Base-by-base conservation (phyloP, 1,140 invertebrate genomes). In the Callitettix versicolor region DNA sequence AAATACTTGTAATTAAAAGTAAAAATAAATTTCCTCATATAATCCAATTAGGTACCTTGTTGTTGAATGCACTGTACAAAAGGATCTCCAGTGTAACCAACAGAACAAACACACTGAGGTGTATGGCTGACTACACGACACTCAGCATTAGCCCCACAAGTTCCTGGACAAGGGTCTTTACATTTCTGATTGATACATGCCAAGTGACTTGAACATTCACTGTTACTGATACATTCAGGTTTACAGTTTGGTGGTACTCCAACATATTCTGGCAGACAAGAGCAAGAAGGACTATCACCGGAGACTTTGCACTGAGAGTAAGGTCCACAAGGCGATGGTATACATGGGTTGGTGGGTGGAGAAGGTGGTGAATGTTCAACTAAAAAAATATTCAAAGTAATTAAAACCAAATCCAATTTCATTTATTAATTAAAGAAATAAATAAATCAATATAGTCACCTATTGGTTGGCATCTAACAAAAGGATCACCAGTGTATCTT, bases 401-500 rank as follows among this genome's bases (percentile, higher is more conserved):
- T 21, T 21, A 11, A 26, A 44, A 20, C 20, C 7, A 14, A 26
- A 20, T 17, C 34, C 12, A 42, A 22, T 41, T 44, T 4, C 6
- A 42, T 42, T 36, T 53, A 24, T 3, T 4, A 15, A 44, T 17
- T 44, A 12, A 3, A 44, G 22, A 15, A 44, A 22, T 44, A 20
- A 42, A 44, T 22, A 44, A 44, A 18, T 53, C 7, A 52, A 3
- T 41, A 41, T 18, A 1, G 40, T 72, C 71, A 72, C 68, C 61
- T 62, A 67, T 64, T 40, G 60, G 62, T 41, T 76, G 78, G 61
- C 83, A 87, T 59, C 79, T 70, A 6, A 73, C 67, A 62, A 85
- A 86, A 34, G 86, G 82, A 76, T 88, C 79, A 36, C 85, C 84
- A 22, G 76, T 79, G 63, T 75, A 83, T 51, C 83, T 81, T 6